Base-by-base conservation (phyloP, 2,113 vertebrate genomes). In the Xenus cinereus region DNA sequence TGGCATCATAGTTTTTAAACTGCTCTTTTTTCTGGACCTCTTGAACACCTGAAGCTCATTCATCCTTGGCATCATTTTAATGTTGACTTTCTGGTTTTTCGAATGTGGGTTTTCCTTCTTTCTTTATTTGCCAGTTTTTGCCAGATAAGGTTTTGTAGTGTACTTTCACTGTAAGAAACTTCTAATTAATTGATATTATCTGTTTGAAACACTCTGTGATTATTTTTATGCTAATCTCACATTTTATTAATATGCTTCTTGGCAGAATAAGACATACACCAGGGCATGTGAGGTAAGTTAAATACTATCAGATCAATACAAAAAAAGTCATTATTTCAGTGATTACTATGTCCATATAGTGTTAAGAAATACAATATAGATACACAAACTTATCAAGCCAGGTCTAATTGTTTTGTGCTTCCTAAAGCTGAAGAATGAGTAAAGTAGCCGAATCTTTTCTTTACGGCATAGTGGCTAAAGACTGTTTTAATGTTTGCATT, bases 251-350 rank as follows among this genome's bases (percentile, higher is more conserved):
- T 94, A 82, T 96, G 16, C 66, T 96, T 81, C 39, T 85, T 54
- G 92, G 33, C 94, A 98, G 98, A 97, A 98, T 4, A 35, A 95
- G 73, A 96, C 94, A 13, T 98, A 97, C 41, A 45, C 14, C 35
- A 96, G 95, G 59, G 15, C 67, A 63, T 97, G 85, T 96, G 97
- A 98, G 96, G 97, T 98, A 91, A 97, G 97, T 92, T 89, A 62
- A 69, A 71, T 56, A 14, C 46, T 46, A 43, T 64, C 24, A 68
- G 23, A 84, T 11, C 51, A 84, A 43, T 14, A 30, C 0, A 9
- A 46, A 53, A 64, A 64, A 13, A 30, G 21, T 28, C 7, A 54
- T 3, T 0, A 68, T 78, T 82, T 87, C 37, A 74, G 51, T 69
- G 48, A 35, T 66, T 76, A 24, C 7, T 73, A 8, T 71, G 41